Percentiles rank a stretch among this genome's conserved stretches.
phyloP scores from a whole-genome alignment of 2,113 vertebrate species.

The Prunella fulvescens region DNA sequence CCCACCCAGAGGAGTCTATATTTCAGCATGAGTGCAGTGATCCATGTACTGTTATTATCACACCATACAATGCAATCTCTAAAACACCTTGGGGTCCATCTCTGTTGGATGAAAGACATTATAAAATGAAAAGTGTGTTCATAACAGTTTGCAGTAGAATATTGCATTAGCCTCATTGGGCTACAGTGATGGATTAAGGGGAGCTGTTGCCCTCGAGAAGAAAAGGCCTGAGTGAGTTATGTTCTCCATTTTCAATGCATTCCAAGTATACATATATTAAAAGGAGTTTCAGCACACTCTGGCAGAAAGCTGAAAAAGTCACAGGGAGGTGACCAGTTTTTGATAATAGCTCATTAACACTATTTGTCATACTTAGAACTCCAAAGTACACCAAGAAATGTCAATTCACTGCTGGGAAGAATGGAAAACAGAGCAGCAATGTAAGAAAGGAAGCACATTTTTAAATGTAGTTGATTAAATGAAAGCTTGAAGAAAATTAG shows the following conservation, averaged over 20 bases:
- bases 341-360: slow-evolving; percentile 8
- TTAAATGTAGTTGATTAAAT: neutral
- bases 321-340: neutral
- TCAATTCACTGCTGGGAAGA: neutral
- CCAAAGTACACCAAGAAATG: neutral
- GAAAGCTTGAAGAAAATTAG: neutral
- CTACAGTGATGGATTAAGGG: slow-evolving; percentile 3
- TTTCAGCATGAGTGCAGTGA: slow-evolving; percentile 40
- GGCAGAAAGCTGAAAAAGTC: neutral
- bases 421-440: neutral
- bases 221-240: slow-evolving; percentile 31
- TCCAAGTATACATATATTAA: neutral
- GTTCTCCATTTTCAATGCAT: neutral
- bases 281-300: neutral
- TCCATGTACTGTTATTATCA: slow-evolving; percentile 57
- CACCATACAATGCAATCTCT: neutral
- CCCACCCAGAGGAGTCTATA: slow-evolving; percentile 33
- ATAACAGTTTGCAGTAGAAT: slow-evolving; percentile 6
- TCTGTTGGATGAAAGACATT: slow-evolving; percentile 40
- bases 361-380: neutral
- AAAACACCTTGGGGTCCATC: slow-evolving; percentile 43
- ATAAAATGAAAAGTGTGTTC: slow-evolving; percentile 44
- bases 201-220: neutral
- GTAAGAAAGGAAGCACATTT: neutral
- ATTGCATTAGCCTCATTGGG: slow-evolving; percentile 11